Evolutionary conservation across 92 coral and sea anemone genomes (phyloP), one percentile per base, ranked within the genome.

Genomic region (Scolanthus callimorphus): DNA sequence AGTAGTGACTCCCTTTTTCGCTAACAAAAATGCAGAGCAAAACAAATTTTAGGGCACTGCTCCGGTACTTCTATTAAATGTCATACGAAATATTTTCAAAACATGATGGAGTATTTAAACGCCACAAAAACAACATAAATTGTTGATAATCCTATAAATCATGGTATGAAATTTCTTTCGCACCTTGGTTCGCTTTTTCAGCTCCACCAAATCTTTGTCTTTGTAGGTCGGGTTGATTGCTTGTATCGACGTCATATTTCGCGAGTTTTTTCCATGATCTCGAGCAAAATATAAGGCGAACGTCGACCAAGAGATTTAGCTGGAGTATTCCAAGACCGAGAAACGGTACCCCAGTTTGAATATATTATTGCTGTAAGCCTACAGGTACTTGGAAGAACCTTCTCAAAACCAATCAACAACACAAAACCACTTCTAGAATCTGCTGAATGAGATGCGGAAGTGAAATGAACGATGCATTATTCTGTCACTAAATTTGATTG

Each of bases 151-250:
- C n/a, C n/a, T n/a, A 15, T 6, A 34, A 6, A 34, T 6, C 15
- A 34, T 15, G 41, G 41, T 15, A 34, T 6, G 41, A 6, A 34
- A 34, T 6, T 34, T 15, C 8, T 6, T 34, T 34, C 41, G 17
- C 31, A 87, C 95, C 90, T 82, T 52, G 12, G 80, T 63, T 39
- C 90, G 48, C 52, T 55, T 47, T 65, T 87, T 87, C 57, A 87
- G 27, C 31, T 82, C 90, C 54, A 38, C 66, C 20, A 87, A 87
- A 65, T 77, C 83, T 31, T 86, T 85, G 38, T 78, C 78, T n/a
- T 66, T 57, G 39, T 76, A 62, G 23, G 76, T 58, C 41, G 68
- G 67, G 19, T 56, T 44, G 3, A 55, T 70, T 13, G 49, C 59
- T 46, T 80, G 55, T 60, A 81, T 69, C 20, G 88, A 74, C 78